Evolutionary conservation across 2,113 vertebrate species (phyloP).

Genomic region (Ammospiza caudacuta): DNA sequence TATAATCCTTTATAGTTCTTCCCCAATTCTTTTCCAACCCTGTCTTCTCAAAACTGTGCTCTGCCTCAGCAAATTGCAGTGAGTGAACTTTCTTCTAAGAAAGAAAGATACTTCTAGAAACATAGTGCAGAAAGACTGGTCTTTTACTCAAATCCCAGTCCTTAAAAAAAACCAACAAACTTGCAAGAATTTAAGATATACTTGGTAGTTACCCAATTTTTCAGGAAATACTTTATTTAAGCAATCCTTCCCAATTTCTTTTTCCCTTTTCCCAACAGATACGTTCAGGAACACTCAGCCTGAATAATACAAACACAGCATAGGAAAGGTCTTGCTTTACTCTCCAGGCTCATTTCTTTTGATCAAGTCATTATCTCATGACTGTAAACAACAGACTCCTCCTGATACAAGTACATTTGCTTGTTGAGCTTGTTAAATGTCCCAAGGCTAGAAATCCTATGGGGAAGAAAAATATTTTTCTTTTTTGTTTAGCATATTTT

Average conservation of each 20-base stretch:
- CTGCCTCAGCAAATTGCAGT: not conserved
- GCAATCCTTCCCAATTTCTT: not conserved
- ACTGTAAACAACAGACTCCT: not conserved
- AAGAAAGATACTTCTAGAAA: not conserved
- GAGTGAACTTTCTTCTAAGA: not conserved
- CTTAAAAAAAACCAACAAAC: not conserved
- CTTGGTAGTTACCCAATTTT: not conserved
- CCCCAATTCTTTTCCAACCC: not conserved
- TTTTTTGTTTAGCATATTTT: not conserved
- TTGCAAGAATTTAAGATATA: not conserved
- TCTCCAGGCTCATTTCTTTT: not conserved
- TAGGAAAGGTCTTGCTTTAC: not conserved
- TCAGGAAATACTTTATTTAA: not conserved
- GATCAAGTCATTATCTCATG: not conserved
- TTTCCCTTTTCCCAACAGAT: not conserved
- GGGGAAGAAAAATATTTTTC: not conserved
- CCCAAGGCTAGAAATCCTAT: not conserved
- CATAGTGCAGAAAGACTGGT: not conserved
- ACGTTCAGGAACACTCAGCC: not conserved
- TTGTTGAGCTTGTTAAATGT: not conserved
- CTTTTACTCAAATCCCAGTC: not conserved
- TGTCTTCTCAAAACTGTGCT: not conserved
- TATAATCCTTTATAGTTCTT: not conserved
- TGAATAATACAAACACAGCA: not conserved
- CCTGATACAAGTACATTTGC: fast-evolving